phyloP scores from a whole-genome alignment of 2,113 vertebrate species.

The Ameiurus melas region DNA sequence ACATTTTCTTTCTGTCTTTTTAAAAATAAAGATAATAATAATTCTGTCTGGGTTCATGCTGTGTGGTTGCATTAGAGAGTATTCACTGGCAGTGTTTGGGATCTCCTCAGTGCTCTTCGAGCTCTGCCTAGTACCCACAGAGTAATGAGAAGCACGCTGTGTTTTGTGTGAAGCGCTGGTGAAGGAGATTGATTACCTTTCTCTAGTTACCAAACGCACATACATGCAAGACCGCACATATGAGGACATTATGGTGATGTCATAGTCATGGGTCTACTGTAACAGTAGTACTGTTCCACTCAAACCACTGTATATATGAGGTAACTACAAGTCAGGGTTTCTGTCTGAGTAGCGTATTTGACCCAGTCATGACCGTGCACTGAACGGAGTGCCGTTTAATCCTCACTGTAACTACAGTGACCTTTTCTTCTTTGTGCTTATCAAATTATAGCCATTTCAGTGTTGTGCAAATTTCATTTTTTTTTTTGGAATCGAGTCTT shows the following conservation, averaged over 20 bases:
- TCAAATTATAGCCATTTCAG: not conserved
- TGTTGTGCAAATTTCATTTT: not conserved
- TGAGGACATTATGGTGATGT: conserved; percentile 42
- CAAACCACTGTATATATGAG: conserved; percentile 26
- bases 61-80: not conserved
- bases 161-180: conserved; percentile 62
- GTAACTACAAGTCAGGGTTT: conserved; percentile 12
- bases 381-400: not conserved
- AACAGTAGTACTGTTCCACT: conserved; percentile 38
- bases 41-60: not conserved
- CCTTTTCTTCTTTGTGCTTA: not conserved
- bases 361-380: conserved; percentile 12
- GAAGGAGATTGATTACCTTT: conserved; percentile 77
- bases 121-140: conserved; percentile 38
- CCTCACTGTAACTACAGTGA: not conserved
- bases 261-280: conserved; percentile 30
- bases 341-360: not conserved
- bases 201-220: conserved; percentile 71
- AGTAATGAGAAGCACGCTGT: conserved; percentile 74
- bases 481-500: not conserved
- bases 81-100: not conserved
- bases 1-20: not conserved
- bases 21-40: too few species aligned
- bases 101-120: not conserved
- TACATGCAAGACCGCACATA: conserved; percentile 49